Evolutionary conservation across 1,140 invertebrate species (phyloP), one percentile per base, ranked within the genome.

Genomic region (Medauroidea extradentata): DNA sequence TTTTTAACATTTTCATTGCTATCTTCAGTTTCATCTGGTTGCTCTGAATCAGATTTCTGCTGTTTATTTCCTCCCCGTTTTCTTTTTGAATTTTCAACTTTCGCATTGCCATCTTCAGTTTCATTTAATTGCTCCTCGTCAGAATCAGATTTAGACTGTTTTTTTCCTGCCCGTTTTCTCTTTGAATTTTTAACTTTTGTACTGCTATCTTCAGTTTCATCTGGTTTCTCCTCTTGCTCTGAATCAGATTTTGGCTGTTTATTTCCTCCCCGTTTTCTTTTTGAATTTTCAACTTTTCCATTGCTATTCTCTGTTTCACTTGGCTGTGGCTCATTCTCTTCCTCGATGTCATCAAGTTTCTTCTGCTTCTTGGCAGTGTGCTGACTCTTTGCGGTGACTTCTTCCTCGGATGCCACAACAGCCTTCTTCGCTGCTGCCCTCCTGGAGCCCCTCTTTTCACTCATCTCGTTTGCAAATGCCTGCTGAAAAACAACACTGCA

Each of bases 211-310:
- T 18, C 14, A 18, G 24, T 21, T 7, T 16, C 16, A 13, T 41
- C 16, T 41, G 13, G 39, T 41, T 18, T 13, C 23, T 23, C 13
- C 23, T 14, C 39, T 16, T 41, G 13, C 16, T 16, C 39, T 29
- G 49, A 23, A 9, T 54, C 42, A 27, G 23, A 50, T 54, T 54
- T 41, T 7, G 53, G 34, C 11, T 29, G 39, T 27, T 16, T 54
- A 13, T 46, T 18, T 48, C 39, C 48, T 18, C 34, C 39, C 11
- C 27, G 24, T 14, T 60, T 53, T 34, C 19, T 41, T n/a, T 53
- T 49, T 34, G 21, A 14, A 49, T 19, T 21, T 34, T 56, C 52
- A 41, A 21, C 34, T 39, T 19, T 8, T 27, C 39, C 27, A 23
- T n/a, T 49, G 13, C 18, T 29, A 18, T 56, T 29, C n/a, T 21